Percentiles rank a stretch among this genome's conserved stretches.
Conservation (phyloP, 2,113 vertebrate species). For the Colinus virginianus region DNA sequence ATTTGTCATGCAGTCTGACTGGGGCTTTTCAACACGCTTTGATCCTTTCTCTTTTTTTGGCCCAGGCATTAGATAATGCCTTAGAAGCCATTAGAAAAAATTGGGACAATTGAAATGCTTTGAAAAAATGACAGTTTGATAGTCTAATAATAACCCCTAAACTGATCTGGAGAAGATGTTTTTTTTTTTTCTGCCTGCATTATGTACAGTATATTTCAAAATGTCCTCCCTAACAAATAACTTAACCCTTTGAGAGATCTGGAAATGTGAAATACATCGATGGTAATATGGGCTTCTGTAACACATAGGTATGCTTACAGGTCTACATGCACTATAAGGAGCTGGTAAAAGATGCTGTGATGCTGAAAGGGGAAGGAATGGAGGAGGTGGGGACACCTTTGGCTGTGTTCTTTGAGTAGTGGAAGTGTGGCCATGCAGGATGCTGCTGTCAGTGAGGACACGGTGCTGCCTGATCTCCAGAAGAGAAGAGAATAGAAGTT, state of each 20-base stretch:
- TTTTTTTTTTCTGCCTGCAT: conserved; percentile 61
- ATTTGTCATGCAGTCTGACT: conserved; percentile 55
- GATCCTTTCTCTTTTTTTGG: conserved; percentile 66
- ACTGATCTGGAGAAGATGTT: conserved; percentile 56
- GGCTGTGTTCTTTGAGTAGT: not conserved
- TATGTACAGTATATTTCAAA: conserved; percentile 41
- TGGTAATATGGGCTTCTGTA: not conserved
- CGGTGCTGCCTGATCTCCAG: not conserved
- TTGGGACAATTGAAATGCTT: conserved; percentile 67
- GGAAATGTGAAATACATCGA: not conserved
- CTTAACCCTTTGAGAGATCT: not conserved
- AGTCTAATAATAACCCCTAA: conserved; percentile 73
- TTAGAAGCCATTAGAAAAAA: conserved; percentile 68
- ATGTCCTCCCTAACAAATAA: conserved; percentile 27
- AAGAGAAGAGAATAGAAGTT: not conserved
- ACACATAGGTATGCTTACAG: accelerated
- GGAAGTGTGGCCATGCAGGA: not conserved
- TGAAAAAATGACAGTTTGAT: conserved; percentile 73
- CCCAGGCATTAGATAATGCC: conserved; percentile 74
- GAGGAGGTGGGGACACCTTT: not conserved
- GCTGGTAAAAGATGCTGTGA: not conserved
- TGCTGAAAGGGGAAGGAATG: not conserved
- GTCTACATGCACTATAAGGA: accelerated
- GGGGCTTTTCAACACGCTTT: conserved; percentile 48
- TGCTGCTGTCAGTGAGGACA: not conserved